Evolutionary conservation across 2,113 vertebrate species (phyloP).

Genomic region (Girardinichthys multiradiatus): DNA sequence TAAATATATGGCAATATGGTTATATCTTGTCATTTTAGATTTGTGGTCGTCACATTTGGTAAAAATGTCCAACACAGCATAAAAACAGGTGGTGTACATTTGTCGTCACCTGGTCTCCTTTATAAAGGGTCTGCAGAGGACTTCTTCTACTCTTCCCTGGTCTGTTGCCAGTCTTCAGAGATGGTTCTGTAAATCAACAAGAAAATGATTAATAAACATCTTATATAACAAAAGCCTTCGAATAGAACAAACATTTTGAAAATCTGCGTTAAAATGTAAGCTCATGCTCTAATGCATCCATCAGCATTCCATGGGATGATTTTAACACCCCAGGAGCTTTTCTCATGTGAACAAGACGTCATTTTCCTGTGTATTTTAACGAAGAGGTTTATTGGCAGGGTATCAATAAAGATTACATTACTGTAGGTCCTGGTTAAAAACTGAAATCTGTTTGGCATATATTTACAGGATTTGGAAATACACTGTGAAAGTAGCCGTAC

Average conservation of each 20-base stretch:
- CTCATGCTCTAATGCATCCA: neutral
- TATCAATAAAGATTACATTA: constrained; percentile 1
- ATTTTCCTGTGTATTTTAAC: neutral
- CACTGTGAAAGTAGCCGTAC: constrained; percentile 21
- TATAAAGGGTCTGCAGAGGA: constrained; percentile 85
- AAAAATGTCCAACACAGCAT: too few species aligned
- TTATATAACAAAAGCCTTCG: neutral
- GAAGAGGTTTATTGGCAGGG: neutral
- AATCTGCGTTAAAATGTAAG: neutral
- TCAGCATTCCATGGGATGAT: neutral
- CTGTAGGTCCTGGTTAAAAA: constrained; percentile 1
- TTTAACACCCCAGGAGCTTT: neutral
- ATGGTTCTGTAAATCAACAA: constrained; percentile 65
- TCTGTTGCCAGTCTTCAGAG: constrained; percentile 65
- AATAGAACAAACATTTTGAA: neutral
- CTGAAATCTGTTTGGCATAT: too few species aligned
- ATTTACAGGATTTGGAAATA: too few species aligned
- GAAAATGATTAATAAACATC: neutral
- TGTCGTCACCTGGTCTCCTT: constrained; percentile 86
- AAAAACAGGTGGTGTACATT: neutral
- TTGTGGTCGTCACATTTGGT: too few species aligned
- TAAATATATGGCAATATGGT: too few species aligned
- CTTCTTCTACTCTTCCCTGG: constrained; percentile 81
- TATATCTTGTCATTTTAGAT: too few species aligned
- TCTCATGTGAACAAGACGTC: neutral